These are phyloP conservation scores for Catonia carolina DNA, from an alignment of 2,888 invertebrate species.

Conservation along the genomic window DNA sequence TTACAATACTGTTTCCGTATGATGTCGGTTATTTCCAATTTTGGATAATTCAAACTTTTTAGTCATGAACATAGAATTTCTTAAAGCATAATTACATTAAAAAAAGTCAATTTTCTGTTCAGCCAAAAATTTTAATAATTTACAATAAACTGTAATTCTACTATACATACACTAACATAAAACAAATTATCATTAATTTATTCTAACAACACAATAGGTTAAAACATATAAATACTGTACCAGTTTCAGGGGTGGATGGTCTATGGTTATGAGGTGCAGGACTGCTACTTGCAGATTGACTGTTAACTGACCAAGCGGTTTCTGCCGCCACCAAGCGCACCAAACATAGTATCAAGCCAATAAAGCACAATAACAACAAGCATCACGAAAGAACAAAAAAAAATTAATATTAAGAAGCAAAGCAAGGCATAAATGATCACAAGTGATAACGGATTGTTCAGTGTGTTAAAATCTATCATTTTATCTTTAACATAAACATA, in stretches of 20 bases:
- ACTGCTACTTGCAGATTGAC: neutral
- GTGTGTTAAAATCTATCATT: neutral
- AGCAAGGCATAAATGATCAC: neutral
- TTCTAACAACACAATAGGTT: too few species aligned
- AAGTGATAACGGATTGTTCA: neutral
- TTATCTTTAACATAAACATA: too few species aligned
- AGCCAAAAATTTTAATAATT: too few species aligned
- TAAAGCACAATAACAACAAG: neutral
- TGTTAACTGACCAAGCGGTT: constrained; percentile 1
- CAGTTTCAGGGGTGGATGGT: constrained; percentile 5
- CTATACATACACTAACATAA: too few species aligned
- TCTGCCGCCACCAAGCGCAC: constrained; percentile 1
- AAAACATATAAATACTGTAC: neutral
- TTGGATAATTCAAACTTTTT: too few species aligned
- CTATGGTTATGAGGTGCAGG: constrained; percentile 3
- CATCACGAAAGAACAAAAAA: neutral
- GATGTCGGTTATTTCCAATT: too few species aligned
- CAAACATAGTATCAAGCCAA: neutral
- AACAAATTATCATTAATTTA: too few species aligned
- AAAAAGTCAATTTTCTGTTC: too few species aligned
- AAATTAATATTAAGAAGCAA: neutral
- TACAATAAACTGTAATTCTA: too few species aligned
- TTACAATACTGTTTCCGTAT: too few species aligned
- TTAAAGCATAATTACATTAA: too few species aligned
- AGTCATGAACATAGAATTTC: too few species aligned